Evolutionary conservation across 1,140 invertebrate genomes (phyloP), one percentile per base, ranked within the genome.

Genomic region (Mamestra configurata): DNA sequence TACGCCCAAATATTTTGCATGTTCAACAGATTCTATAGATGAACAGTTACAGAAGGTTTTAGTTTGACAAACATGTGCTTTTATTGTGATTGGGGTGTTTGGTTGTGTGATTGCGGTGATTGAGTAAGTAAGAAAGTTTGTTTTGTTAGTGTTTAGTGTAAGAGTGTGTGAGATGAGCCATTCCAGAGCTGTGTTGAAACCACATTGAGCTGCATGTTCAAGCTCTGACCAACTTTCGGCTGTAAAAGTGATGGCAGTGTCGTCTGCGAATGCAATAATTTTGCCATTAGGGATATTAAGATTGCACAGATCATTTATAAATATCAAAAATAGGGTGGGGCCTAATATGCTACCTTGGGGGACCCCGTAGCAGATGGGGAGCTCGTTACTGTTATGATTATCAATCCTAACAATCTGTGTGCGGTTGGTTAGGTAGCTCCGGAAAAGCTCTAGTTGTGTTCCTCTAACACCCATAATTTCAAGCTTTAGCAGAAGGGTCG

Each of bases 231-330:
- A 79, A 13, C 11, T 49, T 22, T n/a, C n/a, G n/a, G 68, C 78
- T n/a, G 35, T 15, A 24, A 79, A 79, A 4, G 68, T 51, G 1
- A 79, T 35, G 1, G 78, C 70, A 5, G 78, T 79, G 37, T 79
- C 78, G 64, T 79, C 78, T 8, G 78, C 78, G 11, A 43, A 79
- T 18, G 78, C 61, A 13, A 66, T 35, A 1, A 79, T 53, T n/a
- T 46, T 51, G 15, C 46, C 43, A 22, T 72, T 51, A 4, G 53
- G 24, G 0, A 79, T 31, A 5, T 61, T 5, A 35, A 72, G 55
- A 15, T 66, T 18, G 20, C 68, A 57, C 8, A 90, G 87, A n/a
- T 90, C 89, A 81, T 85, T 84, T 80, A 90, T 89, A 83, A 82
- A 81, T 53, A 84, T 84, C 72, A 86, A 84, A 70, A 86, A 83